Conservation (phyloP, 2,113 vertebrate species). For the Eulemur macaco region DNA sequence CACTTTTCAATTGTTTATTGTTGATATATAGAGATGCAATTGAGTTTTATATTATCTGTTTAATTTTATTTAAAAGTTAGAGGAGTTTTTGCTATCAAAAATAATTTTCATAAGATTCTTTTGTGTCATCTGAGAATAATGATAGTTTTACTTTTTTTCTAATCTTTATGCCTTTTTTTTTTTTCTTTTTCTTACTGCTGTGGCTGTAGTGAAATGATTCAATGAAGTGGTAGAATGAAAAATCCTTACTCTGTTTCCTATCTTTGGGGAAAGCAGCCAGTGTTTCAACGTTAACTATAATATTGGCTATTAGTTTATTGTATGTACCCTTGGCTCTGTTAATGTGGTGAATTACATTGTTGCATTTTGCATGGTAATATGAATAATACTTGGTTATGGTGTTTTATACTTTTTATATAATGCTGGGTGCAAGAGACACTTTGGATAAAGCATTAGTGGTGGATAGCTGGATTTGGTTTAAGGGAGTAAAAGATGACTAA, state of each 20-base stretch:
- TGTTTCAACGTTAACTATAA: not conserved
- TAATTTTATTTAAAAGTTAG: slow-evolving; percentile 7
- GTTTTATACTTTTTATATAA: not conserved
- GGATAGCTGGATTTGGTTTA: not conserved
- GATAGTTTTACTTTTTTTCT: not conserved
- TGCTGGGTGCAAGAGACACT: not conserved
- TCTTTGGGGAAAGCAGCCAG: not conserved
- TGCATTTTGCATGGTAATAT: slow-evolving; percentile 22
- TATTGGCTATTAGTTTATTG: not conserved
- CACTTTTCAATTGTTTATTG: not conserved
- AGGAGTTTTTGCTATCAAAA: not conserved
- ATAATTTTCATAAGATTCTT: not conserved
- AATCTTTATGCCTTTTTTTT: not conserved
- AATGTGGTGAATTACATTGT: not conserved
- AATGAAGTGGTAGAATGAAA: not conserved
- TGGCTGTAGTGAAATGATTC: not conserved
- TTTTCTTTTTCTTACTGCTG: not conserved
- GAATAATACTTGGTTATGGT: not conserved
- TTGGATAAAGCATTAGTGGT: not conserved
- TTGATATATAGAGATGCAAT: not conserved
- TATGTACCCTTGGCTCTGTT: not conserved
- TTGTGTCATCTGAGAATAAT: not conserved
- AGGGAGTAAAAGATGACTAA: not conserved
- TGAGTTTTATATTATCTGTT: not conserved
- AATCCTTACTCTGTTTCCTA: not conserved